Evolutionary conservation across 2,797 vertebrate species (phyloP).

Genomic region (Gallirallus australis): DNA sequence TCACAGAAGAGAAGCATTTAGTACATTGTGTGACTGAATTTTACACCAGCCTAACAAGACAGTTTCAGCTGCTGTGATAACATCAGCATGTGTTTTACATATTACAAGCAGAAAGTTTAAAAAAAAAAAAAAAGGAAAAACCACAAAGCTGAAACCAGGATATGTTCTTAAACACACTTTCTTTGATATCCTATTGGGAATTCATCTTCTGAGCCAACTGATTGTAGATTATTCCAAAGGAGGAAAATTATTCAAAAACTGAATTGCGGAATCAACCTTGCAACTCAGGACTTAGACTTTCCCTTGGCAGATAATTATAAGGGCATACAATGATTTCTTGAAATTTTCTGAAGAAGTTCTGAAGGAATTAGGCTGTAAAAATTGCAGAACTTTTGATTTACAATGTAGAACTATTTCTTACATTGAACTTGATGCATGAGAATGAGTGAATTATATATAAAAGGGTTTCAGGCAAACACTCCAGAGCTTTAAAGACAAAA

Average conservation of each 20-base stretch:
- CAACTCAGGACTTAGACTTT: background rate
- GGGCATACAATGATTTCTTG: background rate
- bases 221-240: background rate
- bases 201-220: background rate
- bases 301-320: background rate
- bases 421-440: background rate
- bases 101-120: background rate
- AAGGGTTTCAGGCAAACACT: background rate
- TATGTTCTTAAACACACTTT: background rate
- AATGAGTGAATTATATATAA: background rate
- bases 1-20: background rate
- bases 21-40: background rate
- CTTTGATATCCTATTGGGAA: background rate
- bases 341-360: background rate
- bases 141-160: background rate
- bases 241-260: background rate
- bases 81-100: background rate
- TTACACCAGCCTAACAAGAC: background rate
- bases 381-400: background rate
- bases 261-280: background rate
- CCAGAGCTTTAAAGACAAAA: background rate
- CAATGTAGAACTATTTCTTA: background rate
- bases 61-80: background rate
- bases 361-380: background rate
- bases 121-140: background rate